Conservation (phyloP, 1,140 invertebrate species). For the Hermetia illucens region DNA sequence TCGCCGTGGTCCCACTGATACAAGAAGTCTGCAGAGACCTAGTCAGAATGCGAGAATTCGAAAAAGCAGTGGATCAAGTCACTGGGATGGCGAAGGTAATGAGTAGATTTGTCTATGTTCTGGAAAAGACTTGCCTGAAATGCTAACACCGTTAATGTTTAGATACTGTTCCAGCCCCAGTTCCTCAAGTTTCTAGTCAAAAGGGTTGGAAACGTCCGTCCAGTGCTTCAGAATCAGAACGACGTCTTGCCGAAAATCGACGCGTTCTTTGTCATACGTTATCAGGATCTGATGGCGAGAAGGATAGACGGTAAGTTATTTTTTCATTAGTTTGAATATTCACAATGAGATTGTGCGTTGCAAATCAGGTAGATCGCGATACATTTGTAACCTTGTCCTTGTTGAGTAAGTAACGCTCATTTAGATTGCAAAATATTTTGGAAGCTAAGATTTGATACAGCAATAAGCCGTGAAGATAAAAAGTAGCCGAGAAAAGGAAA, state of each 20-base stretch:
- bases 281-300: slow-evolving; percentile 27
- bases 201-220: slow-evolving; percentile 46
- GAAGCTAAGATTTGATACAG: too few relatives aligned
- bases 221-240: slow-evolving; percentile 40
- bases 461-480: too few relatives aligned
- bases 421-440: too few relatives aligned
- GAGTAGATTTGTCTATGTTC: background rate
- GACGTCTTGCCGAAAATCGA: slow-evolving; percentile 33
- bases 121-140: too few relatives aligned
- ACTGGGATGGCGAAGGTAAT: slow-evolving; percentile 40
- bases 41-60: slow-evolving; percentile 17
- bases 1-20: slow-evolving; percentile 6
- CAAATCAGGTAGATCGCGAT: too few relatives aligned
- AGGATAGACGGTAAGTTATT: slow-evolving; percentile 21
- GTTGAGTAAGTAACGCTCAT: too few relatives aligned
- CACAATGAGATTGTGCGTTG: too few relatives aligned
- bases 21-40: slow-evolving; percentile 23
- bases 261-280: slow-evolving; percentile 24
- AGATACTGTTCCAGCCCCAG: slow-evolving; percentile 26
- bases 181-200: slow-evolving; percentile 32
- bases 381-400: too few relatives aligned
- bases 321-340: too few relatives aligned
- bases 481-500: too few relatives aligned
- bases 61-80: slow-evolving; percentile 34
- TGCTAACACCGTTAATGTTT: too few relatives aligned